Conservation (phyloP, 2,797 vertebrate genomes). For the Enteromius treurensis region DNA sequence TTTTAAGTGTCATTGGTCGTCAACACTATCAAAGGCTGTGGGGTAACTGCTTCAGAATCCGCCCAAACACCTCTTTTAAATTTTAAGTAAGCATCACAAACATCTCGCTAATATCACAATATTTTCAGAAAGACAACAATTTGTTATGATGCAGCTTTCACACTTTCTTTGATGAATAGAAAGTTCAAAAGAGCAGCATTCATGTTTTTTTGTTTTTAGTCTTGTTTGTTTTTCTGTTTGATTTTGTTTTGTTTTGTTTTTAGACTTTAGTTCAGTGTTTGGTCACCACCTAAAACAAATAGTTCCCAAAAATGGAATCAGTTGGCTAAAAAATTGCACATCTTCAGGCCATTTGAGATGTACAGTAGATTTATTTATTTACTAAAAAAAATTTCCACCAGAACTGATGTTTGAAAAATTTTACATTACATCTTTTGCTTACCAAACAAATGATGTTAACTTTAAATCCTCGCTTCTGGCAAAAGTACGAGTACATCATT, state of each 20-base stretch:
- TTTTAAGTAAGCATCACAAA: no score
- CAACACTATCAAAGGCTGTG: background rate
- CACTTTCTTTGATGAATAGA: background rate
- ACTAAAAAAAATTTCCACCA: no score
- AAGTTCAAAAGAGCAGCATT: background rate
- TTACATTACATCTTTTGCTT: background rate
- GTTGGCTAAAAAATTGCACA: background rate
- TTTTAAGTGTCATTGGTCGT: conserved; percentile 7
- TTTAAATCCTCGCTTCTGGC: background rate
- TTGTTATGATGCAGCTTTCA: background rate
- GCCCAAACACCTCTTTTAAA: background rate
- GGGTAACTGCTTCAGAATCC: background rate
- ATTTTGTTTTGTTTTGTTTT: background rate
- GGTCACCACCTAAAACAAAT: no score
- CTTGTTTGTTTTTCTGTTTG: background rate
- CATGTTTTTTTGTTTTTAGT: background rate
- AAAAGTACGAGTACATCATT: background rate
- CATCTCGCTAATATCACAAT: background rate
- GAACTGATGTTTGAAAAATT: background rate
- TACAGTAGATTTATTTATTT: background rate
- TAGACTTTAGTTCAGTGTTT: background rate
- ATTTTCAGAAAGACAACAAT: background rate
- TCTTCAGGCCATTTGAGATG: background rate
- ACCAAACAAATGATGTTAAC: background rate
- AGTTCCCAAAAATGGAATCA: background rate